Percentiles rank a stretch among this genome's conserved stretches.
Conservation (phyloP, 92 coral and sea anemone species). For the Umimayanthus chanpuru region DNA sequence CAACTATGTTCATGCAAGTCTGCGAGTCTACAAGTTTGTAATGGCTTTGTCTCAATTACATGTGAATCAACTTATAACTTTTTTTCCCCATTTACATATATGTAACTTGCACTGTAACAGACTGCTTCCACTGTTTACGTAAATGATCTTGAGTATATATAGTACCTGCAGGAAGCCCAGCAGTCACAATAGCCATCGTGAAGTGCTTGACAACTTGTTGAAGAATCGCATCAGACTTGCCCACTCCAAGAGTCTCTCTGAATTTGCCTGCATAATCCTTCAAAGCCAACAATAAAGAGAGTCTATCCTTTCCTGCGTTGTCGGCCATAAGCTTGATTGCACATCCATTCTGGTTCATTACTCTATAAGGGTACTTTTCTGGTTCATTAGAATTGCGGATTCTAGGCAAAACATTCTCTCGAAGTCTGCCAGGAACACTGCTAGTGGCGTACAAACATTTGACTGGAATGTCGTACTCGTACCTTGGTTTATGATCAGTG, state of each 20-base stretch:
- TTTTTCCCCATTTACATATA: no score
- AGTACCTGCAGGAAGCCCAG: constrained; percentile 39
- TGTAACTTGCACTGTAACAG: no score
- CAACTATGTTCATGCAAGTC: no score
- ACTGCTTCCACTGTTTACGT: no score
- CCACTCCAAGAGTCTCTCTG: neutral
- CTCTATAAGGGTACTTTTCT: constrained; percentile 4
- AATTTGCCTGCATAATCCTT: neutral
- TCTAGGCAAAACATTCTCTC: constrained; percentile 1
- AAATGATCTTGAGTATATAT: no score
- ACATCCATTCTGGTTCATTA: constrained; percentile 39
- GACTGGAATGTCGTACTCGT: neutral
- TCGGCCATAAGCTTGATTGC: constrained; percentile 10
- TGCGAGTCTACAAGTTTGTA: no score
- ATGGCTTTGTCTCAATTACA: no score
- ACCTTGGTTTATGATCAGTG: neutral
- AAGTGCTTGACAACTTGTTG: constrained; percentile 30
- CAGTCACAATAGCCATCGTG: neutral
- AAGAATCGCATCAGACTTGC: neutral
- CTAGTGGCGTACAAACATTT: neutral
- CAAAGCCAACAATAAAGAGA: constrained; percentile 6
- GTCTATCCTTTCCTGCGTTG: neutral
- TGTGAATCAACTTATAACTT: no score
- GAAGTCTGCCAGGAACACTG: neutral
- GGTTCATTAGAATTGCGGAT: neutral